Conservation (phyloP, 2,797 vertebrate species). For the Euphonia xanthogaster region DNA sequence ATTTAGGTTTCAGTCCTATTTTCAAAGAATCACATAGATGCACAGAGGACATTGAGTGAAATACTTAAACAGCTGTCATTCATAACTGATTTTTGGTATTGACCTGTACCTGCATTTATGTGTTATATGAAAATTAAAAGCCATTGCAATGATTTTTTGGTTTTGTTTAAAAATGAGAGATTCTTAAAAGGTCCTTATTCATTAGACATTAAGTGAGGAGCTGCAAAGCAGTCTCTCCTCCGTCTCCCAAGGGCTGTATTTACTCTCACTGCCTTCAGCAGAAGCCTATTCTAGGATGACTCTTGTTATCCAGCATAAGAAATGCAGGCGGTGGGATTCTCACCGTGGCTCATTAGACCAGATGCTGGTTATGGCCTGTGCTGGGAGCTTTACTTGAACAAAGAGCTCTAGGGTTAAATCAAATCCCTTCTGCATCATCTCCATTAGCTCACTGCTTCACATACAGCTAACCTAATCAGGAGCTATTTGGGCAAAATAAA, state of each 20-base stretch:
- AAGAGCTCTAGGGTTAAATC: constrained; percentile 43
- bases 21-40: neutral
- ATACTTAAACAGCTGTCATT: neutral
- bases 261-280: neutral
- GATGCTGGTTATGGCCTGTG: constrained; percentile 13
- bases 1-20: neutral
- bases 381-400: constrained; percentile 35
- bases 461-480: neutral
- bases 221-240: neutral
- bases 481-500: neutral
- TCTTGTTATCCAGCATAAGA: constrained; percentile 16
- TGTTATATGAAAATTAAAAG: neutral
- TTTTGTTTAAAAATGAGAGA: neutral
- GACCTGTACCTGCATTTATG: neutral
- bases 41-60: neutral
- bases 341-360: constrained; percentile 48
- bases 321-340: neutral
- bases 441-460: neutral
- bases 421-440: constrained; percentile 38
- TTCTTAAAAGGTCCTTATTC: neutral
- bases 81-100: neutral
- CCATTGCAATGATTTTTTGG: neutral
- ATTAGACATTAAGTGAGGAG: neutral
- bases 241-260: neutral
- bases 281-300: neutral